Conservation (phyloP, 1,140 invertebrate genomes). For the Drosophila funebris region DNA sequence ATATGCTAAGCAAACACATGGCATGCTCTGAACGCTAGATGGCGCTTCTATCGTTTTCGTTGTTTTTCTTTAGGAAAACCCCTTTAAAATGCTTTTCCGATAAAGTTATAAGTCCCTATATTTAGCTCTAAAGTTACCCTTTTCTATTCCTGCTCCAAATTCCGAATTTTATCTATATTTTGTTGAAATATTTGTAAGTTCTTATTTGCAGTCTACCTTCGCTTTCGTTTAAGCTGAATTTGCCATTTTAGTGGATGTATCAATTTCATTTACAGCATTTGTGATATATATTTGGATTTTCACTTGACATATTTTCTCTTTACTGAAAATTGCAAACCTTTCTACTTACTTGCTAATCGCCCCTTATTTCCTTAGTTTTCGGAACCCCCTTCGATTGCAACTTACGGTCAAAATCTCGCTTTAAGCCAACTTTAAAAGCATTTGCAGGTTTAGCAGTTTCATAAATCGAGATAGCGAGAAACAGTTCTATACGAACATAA, state of each 20-base stretch:
- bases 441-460: slow-evolving; percentile 49
- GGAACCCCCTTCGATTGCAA: slow-evolving; percentile 10
- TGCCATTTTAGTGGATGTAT: no score
- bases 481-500: slow-evolving; percentile 2
- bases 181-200: neutral
- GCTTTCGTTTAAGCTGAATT: neutral
- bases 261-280: no score
- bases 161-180: no score
- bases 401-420: slow-evolving; percentile 34
- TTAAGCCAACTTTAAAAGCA: slow-evolving; percentile 40
- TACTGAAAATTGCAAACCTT: neutral
- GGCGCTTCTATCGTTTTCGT: no score
- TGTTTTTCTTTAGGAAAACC: no score
- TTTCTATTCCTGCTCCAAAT: no score
- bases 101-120: neutral
- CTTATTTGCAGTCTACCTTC: neutral
- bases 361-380: neutral
- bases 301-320: neutral
- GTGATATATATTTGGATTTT: no score
- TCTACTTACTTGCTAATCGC: neutral
- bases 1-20: no score
- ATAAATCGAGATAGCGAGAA: slow-evolving; percentile 52
- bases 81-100: no score
- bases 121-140: no score
- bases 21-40: no score